phyloP scores from a whole-genome alignment of 2,888 invertebrate species.

The Orthosia cruda region DNA sequence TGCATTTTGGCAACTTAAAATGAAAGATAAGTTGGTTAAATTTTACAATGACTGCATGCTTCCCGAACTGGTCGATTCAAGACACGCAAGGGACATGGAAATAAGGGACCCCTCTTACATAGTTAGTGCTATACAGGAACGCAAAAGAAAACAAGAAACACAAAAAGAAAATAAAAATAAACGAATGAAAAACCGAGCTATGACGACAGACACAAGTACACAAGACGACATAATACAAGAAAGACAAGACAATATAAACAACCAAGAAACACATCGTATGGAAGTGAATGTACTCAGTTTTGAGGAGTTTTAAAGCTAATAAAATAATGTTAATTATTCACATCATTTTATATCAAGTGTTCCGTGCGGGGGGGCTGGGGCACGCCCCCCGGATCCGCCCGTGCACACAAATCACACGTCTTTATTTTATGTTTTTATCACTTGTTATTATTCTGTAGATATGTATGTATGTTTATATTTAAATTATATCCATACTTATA shows the following conservation, averaged over 20 bases:
- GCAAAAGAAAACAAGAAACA: not conserved
- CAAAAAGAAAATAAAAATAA: not conserved
- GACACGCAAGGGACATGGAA: not conserved
- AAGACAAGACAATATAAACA: not conserved
- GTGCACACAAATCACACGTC: not conserved
- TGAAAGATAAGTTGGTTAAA: conserved; percentile 7
- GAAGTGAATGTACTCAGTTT: not conserved
- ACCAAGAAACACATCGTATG: not conserved
- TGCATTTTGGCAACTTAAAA: conserved; percentile 1
- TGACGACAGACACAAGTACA: not conserved
- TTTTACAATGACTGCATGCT: conserved; percentile 11
- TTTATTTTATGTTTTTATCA: not conserved
- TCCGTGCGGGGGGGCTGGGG: too few relatives aligned
- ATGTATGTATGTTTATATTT: not conserved
- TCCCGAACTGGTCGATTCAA: conserved; percentile 8
- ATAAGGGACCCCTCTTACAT: conserved; percentile 5
- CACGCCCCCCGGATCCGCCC: not conserved
- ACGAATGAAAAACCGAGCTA: not conserved
- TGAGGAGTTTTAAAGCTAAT: conserved; percentile 1
- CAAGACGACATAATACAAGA: too few relatives aligned
- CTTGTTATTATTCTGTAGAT: not conserved
- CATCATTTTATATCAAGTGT: not conserved
- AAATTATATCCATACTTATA: not conserved
- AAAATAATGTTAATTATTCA: not conserved
- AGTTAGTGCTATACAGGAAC: not conserved